Evolutionary conservation across 2,888 invertebrate genomes (phyloP).

Genomic region (Phengaris arion): DNA sequence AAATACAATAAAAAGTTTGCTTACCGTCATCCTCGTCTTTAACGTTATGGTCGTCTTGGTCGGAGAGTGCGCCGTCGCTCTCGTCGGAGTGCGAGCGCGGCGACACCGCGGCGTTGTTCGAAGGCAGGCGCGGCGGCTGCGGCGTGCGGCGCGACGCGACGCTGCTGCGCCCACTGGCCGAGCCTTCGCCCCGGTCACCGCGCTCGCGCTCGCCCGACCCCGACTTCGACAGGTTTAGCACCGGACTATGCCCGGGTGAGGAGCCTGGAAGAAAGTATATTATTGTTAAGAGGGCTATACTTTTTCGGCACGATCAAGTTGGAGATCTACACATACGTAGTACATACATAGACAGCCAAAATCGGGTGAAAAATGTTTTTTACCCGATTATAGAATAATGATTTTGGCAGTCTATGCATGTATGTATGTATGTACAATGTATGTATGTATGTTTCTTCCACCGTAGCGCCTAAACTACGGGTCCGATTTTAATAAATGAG

Average conservation of each 20-base stretch:
- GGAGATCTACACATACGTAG: background rate
- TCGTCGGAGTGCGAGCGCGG: constrained; percentile 88
- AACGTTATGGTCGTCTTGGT: constrained; percentile 91
- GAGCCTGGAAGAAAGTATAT: constrained; percentile 78
- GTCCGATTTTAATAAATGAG: too few species aligned
- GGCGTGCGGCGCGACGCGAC: constrained; percentile 82
- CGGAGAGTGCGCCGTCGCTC: constrained; percentile 91
- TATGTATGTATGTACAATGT: too few species aligned
- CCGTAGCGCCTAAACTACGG: too few species aligned
- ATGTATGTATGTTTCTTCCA: too few species aligned
- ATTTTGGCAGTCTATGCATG: too few species aligned
- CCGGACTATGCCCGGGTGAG: constrained; percentile 94
- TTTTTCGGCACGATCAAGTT: background rate
- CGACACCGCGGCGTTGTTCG: constrained; percentile 80
- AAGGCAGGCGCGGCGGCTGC: constrained; percentile 75
- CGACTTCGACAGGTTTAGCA: constrained; percentile 93
- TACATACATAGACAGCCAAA: too few species aligned
- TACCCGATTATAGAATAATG: too few species aligned
- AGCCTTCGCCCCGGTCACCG: constrained; percentile 68
- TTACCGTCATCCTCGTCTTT: constrained; percentile 90
- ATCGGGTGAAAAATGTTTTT: too few species aligned
- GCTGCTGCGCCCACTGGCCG: constrained; percentile 77
- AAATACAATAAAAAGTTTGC: constrained; percentile 37
- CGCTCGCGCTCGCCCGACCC: constrained; percentile 88
- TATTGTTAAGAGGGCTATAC: background rate